A percentile compares a stretch with the other conserved stretches of the same genome.
phyloP scores from a whole-genome alignment of 1,140 invertebrate genomes.

The Trichonephila clavipes region DNA sequence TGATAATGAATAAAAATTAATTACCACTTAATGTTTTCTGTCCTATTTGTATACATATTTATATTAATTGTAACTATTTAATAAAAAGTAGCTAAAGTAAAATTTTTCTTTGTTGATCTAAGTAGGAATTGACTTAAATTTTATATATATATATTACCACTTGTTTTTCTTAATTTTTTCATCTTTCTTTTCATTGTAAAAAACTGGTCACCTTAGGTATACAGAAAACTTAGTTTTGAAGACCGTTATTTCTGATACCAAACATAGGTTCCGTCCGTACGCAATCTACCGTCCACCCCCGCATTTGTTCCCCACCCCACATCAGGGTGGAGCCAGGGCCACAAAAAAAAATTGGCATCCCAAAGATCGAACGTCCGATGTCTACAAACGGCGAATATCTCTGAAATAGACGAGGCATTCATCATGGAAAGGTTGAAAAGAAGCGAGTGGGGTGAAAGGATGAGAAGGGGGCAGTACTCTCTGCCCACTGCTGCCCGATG shows the following conservation, averaged over 20 bases:
- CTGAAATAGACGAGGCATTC: constrained; percentile 61
- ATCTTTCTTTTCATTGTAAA: too few relatives aligned
- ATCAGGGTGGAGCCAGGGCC: not conserved
- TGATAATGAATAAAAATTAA: too few relatives aligned
- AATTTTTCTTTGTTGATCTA: too few relatives aligned
- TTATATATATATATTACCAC: too few relatives aligned
- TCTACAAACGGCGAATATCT: constrained; percentile 70
- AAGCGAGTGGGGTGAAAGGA: not conserved
- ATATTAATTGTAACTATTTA: too few relatives aligned
- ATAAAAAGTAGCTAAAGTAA: too few relatives aligned
- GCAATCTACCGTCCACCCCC: not conserved
- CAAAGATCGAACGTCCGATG: constrained; percentile 68
- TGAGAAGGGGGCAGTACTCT: not conserved
- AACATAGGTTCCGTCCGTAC: not conserved
- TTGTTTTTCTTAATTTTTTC: too few relatives aligned
- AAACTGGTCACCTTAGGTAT: too few relatives aligned
- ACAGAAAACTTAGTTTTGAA: too few relatives aligned
- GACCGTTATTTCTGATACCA: not conserved
- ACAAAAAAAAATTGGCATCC: not conserved
- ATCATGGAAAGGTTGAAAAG: constrained; percentile 67
- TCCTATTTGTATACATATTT: too few relatives aligned
- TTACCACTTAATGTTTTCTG: too few relatives aligned
- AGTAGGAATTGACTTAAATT: too few relatives aligned
- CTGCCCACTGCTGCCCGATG: constrained; percentile 50
- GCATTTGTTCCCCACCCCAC: not conserved